A percentile compares a stretch with the other conserved stretches of the same genome.
phyloP scores from a whole-genome alignment of 2,113 vertebrate species.

The Bujurquina vittata region DNA sequence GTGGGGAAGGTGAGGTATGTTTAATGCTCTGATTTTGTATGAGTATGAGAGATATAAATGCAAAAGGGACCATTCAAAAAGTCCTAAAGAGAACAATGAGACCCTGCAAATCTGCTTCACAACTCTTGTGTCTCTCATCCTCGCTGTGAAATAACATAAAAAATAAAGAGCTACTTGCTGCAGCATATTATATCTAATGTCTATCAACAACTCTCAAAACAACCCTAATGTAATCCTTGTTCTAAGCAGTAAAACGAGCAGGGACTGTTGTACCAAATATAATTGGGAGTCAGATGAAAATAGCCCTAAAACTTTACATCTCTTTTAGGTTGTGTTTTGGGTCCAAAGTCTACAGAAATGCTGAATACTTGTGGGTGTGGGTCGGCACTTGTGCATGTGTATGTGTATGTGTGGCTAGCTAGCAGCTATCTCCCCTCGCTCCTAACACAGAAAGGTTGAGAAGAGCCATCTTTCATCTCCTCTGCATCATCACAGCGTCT shows the following conservation, averaged over 20 bases:
- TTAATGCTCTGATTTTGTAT: conserved; percentile 59
- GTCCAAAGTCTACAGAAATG: conserved; percentile 56
- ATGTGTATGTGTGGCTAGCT: conserved; percentile 65
- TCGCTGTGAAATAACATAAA: conserved; percentile 32
- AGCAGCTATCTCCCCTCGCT: conserved; percentile 79
- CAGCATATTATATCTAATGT: conserved; percentile 13
- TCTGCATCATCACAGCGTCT: conserved; percentile 81
- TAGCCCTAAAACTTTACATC: conserved; percentile 51
- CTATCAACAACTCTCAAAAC: conserved; percentile 24
- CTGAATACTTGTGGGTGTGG: conserved; percentile 48
- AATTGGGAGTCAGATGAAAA: conserved; percentile 42
- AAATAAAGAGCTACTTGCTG: conserved; percentile 20
- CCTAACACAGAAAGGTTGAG: conserved; percentile 83
- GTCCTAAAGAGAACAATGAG: conserved; percentile 66
- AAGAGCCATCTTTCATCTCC: conserved; percentile 84
- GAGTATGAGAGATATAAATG: conserved; percentile 37
- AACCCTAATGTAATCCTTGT: conserved; percentile 28
- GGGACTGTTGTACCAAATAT: conserved; percentile 35
- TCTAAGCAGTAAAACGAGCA: conserved; percentile 27
- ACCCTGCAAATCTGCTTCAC: conserved; percentile 63
- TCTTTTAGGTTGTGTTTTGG: conserved; percentile 62
- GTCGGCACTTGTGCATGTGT: background rate
- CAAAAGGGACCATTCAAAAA: conserved; percentile 37
- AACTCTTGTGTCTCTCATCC: conserved; percentile 36
- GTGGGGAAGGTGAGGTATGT: conserved; percentile 56